These are phyloP conservation scores for Phanerotoma sp. DNA, from an alignment of 2,888 invertebrate genomes.

Conservation along the genomic window DNA sequence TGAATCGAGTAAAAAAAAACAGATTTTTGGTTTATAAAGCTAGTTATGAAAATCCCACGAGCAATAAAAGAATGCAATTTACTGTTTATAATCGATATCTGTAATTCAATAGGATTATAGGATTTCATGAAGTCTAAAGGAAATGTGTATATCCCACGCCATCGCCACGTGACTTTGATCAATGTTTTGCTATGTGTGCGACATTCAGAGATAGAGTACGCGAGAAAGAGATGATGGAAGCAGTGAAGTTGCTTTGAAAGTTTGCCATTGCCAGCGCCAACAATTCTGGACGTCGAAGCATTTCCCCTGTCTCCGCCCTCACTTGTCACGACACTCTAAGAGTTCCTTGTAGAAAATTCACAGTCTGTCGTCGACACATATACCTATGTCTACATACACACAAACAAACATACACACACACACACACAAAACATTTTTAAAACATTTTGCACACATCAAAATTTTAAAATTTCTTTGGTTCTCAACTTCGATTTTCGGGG, in stretches of 20 bases:
- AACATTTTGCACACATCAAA: too few relatives aligned
- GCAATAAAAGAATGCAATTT: background rate
- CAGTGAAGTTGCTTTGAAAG: slow-evolving; percentile 35
- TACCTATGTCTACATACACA: background rate
- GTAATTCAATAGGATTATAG: slow-evolving; percentile 5
- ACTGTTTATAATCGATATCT: background rate
- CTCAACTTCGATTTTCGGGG: too few relatives aligned
- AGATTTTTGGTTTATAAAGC: background rate
- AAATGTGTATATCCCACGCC: slow-evolving; percentile 15
- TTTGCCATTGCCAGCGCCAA: slow-evolving; percentile 17
- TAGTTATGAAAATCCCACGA: background rate
- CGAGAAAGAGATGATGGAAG: slow-evolving; percentile 1
- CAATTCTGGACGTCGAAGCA: slow-evolving; percentile 4
- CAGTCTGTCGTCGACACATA: slow-evolving; percentile 8
- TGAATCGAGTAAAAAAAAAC: too few relatives aligned
- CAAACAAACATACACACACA: too few relatives aligned
- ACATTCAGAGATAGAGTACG: slow-evolving; percentile 9
- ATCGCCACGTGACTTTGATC: slow-evolving; percentile 37
- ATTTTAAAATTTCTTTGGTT: too few relatives aligned
- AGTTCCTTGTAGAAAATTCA: slow-evolving; percentile 3
- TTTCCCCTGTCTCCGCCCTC: too few relatives aligned
- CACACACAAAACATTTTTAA: too few relatives aligned
- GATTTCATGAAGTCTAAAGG: slow-evolving; percentile 1
- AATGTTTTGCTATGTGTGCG: slow-evolving; percentile 27
- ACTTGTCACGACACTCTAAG: background rate